Evolutionary conservation across 2,113 vertebrate species (phyloP).

Genomic region (Mustela lutreola): DNA sequence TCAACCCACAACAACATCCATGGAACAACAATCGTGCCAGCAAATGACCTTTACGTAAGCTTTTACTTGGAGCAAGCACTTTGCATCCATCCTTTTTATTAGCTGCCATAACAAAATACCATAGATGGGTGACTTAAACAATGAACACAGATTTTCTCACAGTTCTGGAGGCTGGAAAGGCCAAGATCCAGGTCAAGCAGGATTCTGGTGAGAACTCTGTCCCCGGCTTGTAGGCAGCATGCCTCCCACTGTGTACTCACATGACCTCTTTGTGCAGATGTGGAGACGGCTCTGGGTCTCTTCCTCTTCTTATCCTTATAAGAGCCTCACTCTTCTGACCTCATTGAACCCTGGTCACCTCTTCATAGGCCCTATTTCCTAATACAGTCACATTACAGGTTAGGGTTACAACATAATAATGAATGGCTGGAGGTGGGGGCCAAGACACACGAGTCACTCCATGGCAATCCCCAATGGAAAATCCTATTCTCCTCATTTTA

Average conservation of each 20-base stretch:
- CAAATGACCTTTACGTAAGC: background rate
- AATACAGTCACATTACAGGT: background rate
- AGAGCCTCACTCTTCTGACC: background rate
- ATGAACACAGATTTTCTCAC: background rate
- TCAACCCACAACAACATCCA: background rate
- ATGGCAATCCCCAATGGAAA: background rate
- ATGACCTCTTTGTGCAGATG: background rate
- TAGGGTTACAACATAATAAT: background rate
- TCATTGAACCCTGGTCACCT: background rate
- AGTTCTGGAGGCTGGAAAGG: background rate
- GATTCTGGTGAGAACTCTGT: background rate
- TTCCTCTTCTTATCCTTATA: slow-evolving; percentile 28
- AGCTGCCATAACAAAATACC: background rate
- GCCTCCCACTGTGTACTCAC: background rate
- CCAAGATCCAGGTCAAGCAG: background rate
- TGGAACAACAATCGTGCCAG: background rate
- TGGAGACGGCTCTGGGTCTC: background rate
- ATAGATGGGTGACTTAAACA: background rate
- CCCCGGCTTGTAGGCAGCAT: background rate
- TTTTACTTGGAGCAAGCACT: background rate
- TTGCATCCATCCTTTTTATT: background rate
- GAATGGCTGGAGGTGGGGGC: background rate
- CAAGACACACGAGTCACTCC: background rate
- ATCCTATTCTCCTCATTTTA: background rate
- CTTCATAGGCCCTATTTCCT: background rate